phyloP scores from a whole-genome alignment of 2,797 vertebrate species.

The Chanos chanos region DNA sequence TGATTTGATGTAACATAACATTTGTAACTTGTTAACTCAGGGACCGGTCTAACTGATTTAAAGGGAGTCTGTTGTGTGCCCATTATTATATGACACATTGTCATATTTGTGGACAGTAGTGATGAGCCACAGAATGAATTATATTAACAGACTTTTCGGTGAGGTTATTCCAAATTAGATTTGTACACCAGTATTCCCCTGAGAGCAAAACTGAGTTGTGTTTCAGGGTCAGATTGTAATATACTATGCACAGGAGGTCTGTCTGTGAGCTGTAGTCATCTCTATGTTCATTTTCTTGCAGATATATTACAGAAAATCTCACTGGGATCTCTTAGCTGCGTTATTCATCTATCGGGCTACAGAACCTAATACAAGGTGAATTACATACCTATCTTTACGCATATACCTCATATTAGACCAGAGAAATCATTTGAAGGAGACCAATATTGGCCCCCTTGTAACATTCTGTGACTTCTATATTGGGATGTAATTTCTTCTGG shows the following conservation, averaged over 20 bases:
- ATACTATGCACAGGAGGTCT: not conserved
- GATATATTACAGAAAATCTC: slow-evolving; percentile 18
- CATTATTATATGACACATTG: slow-evolving; percentile 20
- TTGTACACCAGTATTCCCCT: not conserved
- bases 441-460: too few relatives aligned
- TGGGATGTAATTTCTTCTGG: too few relatives aligned
- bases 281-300: slow-evolving; percentile 19
- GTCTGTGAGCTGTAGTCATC: not conserved
- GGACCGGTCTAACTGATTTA: slow-evolving; percentile 22
- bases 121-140: slow-evolving; percentile 34
- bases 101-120: slow-evolving; percentile 23
- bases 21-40: not conserved
- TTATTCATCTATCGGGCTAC: slow-evolving; percentile 36
- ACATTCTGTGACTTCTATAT: too few relatives aligned
- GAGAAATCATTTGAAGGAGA: too few relatives aligned
- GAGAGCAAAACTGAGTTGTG: not conserved
- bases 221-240: slow-evolving; percentile 16
- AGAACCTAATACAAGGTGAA: slow-evolving; percentile 46
- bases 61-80: slow-evolving; percentile 17
- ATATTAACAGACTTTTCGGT: slow-evolving; percentile 5
- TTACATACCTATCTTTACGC: slow-evolving; percentile 30
- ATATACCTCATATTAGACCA: slow-evolving; percentile 7
- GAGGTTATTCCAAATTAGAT: slow-evolving; percentile 24
- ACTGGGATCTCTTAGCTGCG: not conserved
- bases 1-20: too few relatives aligned